These are phyloP conservation scores for Caenorhabditis sinica DNA, from an alignment of 2,888 invertebrate species.

Conservation along the genomic window DNA sequence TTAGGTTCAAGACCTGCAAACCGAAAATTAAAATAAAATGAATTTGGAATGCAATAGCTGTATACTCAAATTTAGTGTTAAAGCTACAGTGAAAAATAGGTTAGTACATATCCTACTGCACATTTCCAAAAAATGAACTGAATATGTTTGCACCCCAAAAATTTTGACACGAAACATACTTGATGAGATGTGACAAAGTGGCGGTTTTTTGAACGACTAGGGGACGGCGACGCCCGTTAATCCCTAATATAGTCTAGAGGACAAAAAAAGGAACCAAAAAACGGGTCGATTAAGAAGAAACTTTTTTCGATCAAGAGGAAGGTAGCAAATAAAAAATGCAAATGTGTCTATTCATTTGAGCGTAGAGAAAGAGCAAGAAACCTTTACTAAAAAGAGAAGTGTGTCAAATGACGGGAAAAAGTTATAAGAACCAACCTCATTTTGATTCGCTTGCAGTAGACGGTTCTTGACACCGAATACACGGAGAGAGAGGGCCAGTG, in stretches of 20 bases:
- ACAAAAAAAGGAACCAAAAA: constrained; percentile 26
- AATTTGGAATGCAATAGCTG: no score
- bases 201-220: background rate
- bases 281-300: constrained; percentile 14
- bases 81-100: no score
- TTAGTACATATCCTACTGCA: no score
- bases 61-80: no score
- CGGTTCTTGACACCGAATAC: constrained; percentile 79
- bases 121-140: constrained; percentile 7
- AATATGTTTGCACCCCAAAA: background rate
- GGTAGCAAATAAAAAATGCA: constrained; percentile 51
- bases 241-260: constrained; percentile 3
- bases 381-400: constrained; percentile 7
- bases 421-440: constrained; percentile 48
- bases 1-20: no score
- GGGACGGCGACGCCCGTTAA: constrained; percentile 3
- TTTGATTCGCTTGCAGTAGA: constrained; percentile 56
- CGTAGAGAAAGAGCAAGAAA: constrained; percentile 30
- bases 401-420: constrained; percentile 38
- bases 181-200: constrained; percentile 42
- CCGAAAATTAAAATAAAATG: no score
- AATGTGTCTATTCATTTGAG: constrained; percentile 59
- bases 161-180: constrained; percentile 30
- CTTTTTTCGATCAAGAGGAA: constrained; percentile 20
- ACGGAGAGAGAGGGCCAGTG: constrained; percentile 80